Conservation (phyloP, 2,888 invertebrate species). For the Tethea ocularis region DNA sequence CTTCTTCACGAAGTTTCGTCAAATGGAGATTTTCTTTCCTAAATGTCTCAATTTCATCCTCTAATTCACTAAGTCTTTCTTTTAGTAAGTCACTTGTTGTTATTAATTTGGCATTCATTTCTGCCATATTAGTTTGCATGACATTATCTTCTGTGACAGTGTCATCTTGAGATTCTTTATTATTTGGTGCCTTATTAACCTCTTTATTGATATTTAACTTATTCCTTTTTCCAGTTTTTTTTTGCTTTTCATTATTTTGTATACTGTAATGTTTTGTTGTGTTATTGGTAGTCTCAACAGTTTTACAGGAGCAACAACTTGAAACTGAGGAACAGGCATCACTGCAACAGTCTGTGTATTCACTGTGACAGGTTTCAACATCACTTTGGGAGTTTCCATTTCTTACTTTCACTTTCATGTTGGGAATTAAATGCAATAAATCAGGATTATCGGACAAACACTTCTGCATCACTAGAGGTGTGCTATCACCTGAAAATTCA, state of each 20-base stretch:
- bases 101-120: slow-evolving; percentile 76
- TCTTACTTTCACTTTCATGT: slow-evolving; percentile 39
- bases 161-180: slow-evolving; percentile 47
- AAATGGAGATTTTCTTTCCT: slow-evolving; percentile 77
- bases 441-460: slow-evolving; percentile 65
- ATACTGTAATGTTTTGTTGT: slow-evolving; percentile 19
- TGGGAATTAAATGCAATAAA: slow-evolving; percentile 63
- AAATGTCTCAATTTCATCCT: slow-evolving; percentile 84
- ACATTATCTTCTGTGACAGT: slow-evolving; percentile 54
- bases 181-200: slow-evolving; percentile 31
- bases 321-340: slow-evolving; percentile 62
- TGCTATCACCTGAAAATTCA: slow-evolving; percentile 72
- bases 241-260: slow-evolving; percentile 28
- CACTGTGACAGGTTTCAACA: slow-evolving; percentile 57
- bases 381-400: slow-evolving; percentile 55
- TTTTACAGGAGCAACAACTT: slow-evolving; percentile 73
- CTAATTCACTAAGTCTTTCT: slow-evolving; percentile 85
- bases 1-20: slow-evolving; percentile 82
- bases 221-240: slow-evolving; percentile 28
- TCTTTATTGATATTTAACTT: slow-evolving; percentile 40
- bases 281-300: slow-evolving; percentile 45
- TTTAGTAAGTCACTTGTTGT: slow-evolving; percentile 85
- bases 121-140: slow-evolving; percentile 67
- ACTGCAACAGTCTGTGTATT: slow-evolving; percentile 64
- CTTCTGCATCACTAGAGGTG: slow-evolving; percentile 70